These are phyloP conservation scores for Macrosoma leucophasiata DNA, from an alignment of 2,888 invertebrate genomes.

Conservation along the genomic window DNA sequence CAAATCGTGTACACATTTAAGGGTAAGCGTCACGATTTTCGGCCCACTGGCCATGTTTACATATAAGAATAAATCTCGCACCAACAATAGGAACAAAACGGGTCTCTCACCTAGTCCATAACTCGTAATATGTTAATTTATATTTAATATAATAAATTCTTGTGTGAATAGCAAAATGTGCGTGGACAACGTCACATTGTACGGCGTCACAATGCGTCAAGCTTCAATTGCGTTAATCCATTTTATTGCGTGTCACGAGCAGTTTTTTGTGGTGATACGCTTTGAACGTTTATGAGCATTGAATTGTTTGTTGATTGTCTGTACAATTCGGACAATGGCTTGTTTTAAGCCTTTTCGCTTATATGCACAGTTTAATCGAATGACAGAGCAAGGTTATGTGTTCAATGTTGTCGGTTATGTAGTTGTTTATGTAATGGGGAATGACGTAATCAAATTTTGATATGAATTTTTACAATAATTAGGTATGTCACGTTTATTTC, in stretches of 20 bases:
- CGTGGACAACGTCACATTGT: slow-evolving; percentile 37
- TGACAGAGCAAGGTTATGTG: too few relatives aligned
- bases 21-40: slow-evolving; percentile 7
- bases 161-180: slow-evolving; percentile 46
- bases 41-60: slow-evolving; percentile 48
- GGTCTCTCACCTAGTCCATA: slow-evolving; percentile 48
- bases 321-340: too few relatives aligned
- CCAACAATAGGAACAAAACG: slow-evolving; percentile 53
- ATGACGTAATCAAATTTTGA: too few relatives aligned
- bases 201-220: slow-evolving; percentile 34
- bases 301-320: too few relatives aligned
- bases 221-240: slow-evolving; percentile 64
- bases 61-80: slow-evolving; percentile 60
- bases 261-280: slow-evolving; percentile 30
- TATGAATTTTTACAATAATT: too few relatives aligned
- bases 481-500: too few relatives aligned
- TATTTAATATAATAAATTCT: slow-evolving; percentile 68
- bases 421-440: too few relatives aligned
- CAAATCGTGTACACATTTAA: slow-evolving; percentile 11
- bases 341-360: too few relatives aligned
- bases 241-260: slow-evolving; percentile 70
- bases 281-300: slow-evolving; percentile 14
- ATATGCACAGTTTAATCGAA: too few relatives aligned
- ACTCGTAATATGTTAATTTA: slow-evolving; percentile 68
- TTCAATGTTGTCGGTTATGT: too few relatives aligned